Percentiles rank a stretch among this genome's conserved stretches.
phyloP scores from a whole-genome alignment of 2,797 vertebrate species.

The Xenentodon cancila region DNA sequence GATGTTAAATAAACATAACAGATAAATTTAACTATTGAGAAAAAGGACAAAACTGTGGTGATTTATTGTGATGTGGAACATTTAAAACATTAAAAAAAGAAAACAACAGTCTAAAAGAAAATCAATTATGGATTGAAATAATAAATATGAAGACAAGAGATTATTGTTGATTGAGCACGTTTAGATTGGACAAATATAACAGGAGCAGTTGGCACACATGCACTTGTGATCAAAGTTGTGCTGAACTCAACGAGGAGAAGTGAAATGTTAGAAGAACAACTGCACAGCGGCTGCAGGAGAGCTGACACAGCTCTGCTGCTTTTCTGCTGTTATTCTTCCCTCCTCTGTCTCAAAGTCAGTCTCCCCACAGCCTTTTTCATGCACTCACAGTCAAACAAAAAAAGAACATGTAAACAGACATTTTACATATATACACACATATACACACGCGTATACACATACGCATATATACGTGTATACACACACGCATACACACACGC shows the following conservation, averaged over 20 bases:
- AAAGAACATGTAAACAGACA: constrained; percentile 33
- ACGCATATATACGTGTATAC: constrained; percentile 39
- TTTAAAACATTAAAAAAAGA: constrained; percentile 49
- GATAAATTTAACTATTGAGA: too few species aligned
- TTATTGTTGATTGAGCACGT: constrained; percentile 65
- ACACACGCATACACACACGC: constrained; percentile 29
- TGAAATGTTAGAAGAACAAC: constrained; percentile 59
- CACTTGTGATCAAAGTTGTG: constrained; percentile 79
- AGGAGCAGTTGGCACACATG: constrained; percentile 85
- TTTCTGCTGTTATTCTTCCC: constrained; percentile 28
- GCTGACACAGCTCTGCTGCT: constrained; percentile 5
- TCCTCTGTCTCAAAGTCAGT: constrained; percentile 22
- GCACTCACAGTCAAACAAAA: constrained; percentile 45
- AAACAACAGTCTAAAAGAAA: constrained; percentile 29
- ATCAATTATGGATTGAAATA: constrained; percentile 58
- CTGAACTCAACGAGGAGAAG: constrained; percentile 71
- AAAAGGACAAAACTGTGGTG: too few species aligned
- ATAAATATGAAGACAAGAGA: constrained; percentile 65
- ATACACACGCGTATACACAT: constrained; percentile 23
- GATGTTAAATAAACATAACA: background rate
- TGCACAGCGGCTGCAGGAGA: too few species aligned
- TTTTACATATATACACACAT: too few species aligned
- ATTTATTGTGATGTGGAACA: constrained; percentile 33
- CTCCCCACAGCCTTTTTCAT: constrained; percentile 32
- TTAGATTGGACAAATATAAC: constrained; percentile 71